phyloP scores from a whole-genome alignment of 2,888 invertebrate species.

The Busseola fusca region DNA sequence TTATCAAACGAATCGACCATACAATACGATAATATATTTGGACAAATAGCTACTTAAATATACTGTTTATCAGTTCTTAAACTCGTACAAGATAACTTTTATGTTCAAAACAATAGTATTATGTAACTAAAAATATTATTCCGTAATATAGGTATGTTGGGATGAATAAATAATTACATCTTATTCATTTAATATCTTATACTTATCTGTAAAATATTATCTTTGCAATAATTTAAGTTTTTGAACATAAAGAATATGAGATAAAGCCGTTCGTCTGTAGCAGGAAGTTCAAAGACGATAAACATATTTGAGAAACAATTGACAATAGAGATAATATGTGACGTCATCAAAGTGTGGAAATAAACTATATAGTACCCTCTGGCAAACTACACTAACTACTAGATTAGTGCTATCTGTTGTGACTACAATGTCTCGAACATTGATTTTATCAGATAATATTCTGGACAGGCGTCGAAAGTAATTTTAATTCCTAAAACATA shows the following conservation, averaged over 20 bases:
- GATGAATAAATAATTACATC: constrained; percentile 32
- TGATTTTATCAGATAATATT: neutral
- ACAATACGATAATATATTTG: constrained; percentile 75
- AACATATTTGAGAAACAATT: constrained; percentile 70
- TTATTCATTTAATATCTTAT: constrained; percentile 39
- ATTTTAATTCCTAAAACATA: constrained; percentile 45
- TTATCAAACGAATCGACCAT: constrained; percentile 75
- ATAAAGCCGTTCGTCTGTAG: constrained; percentile 64
- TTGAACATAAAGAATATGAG: constrained; percentile 52
- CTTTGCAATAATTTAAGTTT: constrained; percentile 60
- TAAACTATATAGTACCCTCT: constrained; percentile 6
- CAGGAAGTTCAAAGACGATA: constrained; percentile 71
- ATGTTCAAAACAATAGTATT: constrained; percentile 76
- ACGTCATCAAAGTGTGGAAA: constrained; percentile 55
- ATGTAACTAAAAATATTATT: constrained; percentile 72
- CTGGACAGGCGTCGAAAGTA: constrained; percentile 5
- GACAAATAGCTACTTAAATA: constrained; percentile 77
- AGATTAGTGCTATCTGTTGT: neutral
- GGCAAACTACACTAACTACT: neutral
- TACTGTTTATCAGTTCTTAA: constrained; percentile 75
- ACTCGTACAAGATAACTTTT: constrained; percentile 75
- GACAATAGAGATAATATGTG: constrained; percentile 62
- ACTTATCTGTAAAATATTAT: constrained; percentile 46
- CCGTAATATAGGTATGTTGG: constrained; percentile 66
- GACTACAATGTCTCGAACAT: neutral